Evolutionary conservation across 2,797 vertebrate species (phyloP), one percentile per base, ranked within the genome.

Genomic region (Pterois miles): DNA sequence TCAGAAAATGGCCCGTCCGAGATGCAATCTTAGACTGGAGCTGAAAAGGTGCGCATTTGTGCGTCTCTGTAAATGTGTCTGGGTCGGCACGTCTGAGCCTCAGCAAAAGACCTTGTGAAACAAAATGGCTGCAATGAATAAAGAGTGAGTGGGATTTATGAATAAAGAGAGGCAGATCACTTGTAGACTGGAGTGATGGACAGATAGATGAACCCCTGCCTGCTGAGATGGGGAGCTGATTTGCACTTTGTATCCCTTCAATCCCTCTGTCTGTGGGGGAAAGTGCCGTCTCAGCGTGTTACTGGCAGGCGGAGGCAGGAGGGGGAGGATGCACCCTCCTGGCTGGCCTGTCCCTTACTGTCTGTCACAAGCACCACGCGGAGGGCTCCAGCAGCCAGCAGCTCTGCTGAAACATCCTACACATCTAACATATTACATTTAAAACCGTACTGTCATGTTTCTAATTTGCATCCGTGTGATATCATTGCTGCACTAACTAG

Each of bases 201-300:
- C 89, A 85, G 90, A 87, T 86, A 92, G 88, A 92, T 88, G 92
- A 91, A 93, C 82, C 86, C 69, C 83, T 68, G 85, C 87, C 91
- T 92, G 78, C 78, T 74, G 82, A 90, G 88, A 91, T 78, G 82
- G 84, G 74, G 81, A 92, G 89, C 91, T 92, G 87, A 94, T 94
- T 91, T 93, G 91, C 92, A 92, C 92, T 91, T 91, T 94, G 88
- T 85, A 91, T 92, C 89, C 82, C 76, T 89, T 93, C 90, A 92
- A 84, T 91, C 90, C 86, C 67, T 82, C 78, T 75, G 84, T 92
- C 88, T 88, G 86, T 38, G 43, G 83, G 71, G 87, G 84, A 83
- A 90, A 89, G 81, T 88, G 93, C 88, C 57, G 2, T 85, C 88
- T 93, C 92, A 92, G 92, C 89, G 22, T 83, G 91, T 86, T 88